Evolutionary conservation across 2,113 vertebrate genomes (phyloP), one percentile per base, ranked within the genome.

Genomic region (Cyprichromis sp.): DNA sequence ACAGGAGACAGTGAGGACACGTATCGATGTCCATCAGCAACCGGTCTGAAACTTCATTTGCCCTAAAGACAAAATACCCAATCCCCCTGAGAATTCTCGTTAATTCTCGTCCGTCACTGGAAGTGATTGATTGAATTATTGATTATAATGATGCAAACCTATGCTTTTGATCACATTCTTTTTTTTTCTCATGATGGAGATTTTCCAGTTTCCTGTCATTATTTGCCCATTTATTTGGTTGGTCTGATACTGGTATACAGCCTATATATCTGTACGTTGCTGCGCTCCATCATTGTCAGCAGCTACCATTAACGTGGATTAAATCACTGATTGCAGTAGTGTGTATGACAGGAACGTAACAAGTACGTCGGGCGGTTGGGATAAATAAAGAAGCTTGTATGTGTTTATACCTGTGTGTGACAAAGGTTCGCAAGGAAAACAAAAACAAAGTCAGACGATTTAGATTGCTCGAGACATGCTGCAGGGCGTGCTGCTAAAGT

Each of bases 401-500:
- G 52, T 87, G 42, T 86, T 52, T 76, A 16, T 45, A 57, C n/a
- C 40, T 85, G 53, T 7, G n/a, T 36, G 61, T 63, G 76, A 81
- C 78, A 71, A 40, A 87, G 76, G 84, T 88, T 90, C 21, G 5
- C 36, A 53, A 54, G 54, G 76, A 91, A 89, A 89, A 87, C 42
- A 83, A 76, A 78, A 61, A 66, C 26, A 38, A 26, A 85, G 83
- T 86, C 76, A 87, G 87, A 89, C 31, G 8, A 68, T 34, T 80
- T 83, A 90, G 8, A 88, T 78, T 86, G 86, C 83, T 86, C 24
- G 86, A 93, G 94, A 94, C 92, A 40, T 53, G 88, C 92, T 92
- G 88, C 87, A 80, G 88, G 92, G 84, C 81, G 79, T 14, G 63
- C 79, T 83, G 87, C 47, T 92, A 21, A 76, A 87, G 85, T 80